phyloP scores from a whole-genome alignment of 1,140 invertebrate genomes.

The Globodera ellingtonae region DNA sequence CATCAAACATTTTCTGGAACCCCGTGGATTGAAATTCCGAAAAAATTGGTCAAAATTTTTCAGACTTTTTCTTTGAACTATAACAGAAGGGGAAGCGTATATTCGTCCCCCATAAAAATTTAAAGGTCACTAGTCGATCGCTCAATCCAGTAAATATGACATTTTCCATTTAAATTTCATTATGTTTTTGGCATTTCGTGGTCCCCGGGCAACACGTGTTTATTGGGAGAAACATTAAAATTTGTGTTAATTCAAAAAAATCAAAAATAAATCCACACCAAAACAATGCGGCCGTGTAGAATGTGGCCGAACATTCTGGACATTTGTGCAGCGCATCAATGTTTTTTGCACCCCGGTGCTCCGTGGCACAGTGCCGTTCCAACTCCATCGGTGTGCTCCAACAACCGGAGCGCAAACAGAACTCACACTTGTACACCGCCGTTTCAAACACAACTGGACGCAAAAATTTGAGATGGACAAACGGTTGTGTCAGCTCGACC shows the following conservation, averaged over 20 bases:
- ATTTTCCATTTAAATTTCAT: not conserved
- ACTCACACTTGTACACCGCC: not conserved
- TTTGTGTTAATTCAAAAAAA: not conserved
- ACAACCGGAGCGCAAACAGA: not conserved
- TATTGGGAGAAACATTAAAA: not conserved
- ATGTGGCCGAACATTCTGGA: not conserved
- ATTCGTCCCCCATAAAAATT: not conserved
- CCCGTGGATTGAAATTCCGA: too few relatives aligned
- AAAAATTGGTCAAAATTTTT: too few relatives aligned
- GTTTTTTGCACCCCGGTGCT: not conserved
- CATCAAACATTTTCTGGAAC: too few relatives aligned
- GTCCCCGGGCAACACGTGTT: not conserved
- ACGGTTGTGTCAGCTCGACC: not conserved
- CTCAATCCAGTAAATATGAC: not conserved
- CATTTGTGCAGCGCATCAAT: not conserved
- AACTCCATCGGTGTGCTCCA: slow-evolving; percentile 1
- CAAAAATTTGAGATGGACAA: not conserved
- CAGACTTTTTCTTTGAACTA: too few relatives aligned
- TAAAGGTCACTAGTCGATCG: too few relatives aligned
- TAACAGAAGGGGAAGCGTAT: not conserved
- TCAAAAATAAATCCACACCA: not conserved
- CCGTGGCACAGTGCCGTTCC: slow-evolving; percentile 7
- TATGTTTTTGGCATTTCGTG: not conserved
- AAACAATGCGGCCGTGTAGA: not conserved
- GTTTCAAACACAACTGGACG: not conserved